A percentile compares a stretch with the other conserved stretches of the same genome.
Evolutionary conservation across 92 coral and sea anemone species (phyloP).

Genomic region (Diadumene lineata): DNA sequence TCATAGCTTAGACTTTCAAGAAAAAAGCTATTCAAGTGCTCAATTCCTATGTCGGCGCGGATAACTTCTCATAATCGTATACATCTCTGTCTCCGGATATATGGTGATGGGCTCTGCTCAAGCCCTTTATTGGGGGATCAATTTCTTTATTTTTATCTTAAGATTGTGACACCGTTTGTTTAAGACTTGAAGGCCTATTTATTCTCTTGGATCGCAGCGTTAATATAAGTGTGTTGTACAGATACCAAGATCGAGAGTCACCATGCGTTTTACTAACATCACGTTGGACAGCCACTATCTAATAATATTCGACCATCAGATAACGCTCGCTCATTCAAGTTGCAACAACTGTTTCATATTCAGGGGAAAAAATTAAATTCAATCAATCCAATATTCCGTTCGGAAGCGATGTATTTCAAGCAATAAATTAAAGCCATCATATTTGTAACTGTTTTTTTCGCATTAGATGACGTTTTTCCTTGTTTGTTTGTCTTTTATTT

Average conservation of each 20-base stretch:
- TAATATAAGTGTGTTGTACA: slow-evolving; percentile 29
- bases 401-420: slow-evolving; percentile 12
- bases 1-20: slow-evolving; percentile 34
- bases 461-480: too few species aligned
- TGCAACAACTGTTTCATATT: neutral
- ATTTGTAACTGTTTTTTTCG: neutral
- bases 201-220: slow-evolving; percentile 14
- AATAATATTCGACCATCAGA: neutral
- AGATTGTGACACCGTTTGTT: slow-evolving; percentile 48
- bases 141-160: slow-evolving; percentile 43
- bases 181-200: slow-evolving; percentile 31
- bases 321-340: too few species aligned
- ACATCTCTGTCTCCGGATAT: slow-evolving; percentile 38
- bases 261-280: too few species aligned
- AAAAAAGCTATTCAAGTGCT: slow-evolving; percentile 27
- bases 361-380: neutral
- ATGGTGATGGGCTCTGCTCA: slow-evolving; percentile 42
- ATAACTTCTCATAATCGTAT: slow-evolving; percentile 32
- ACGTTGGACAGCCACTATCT: too few species aligned
- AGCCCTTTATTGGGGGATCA: slow-evolving; percentile 52
- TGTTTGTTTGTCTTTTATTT: too few species aligned
- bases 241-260: slow-evolving; percentile 8
- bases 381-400: slow-evolving; percentile 18
- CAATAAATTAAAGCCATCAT: neutral
- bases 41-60: slow-evolving; percentile 27